phyloP scores from a whole-genome alignment of 2,113 vertebrate genomes.

The Corynorhinus townsendii region DNA sequence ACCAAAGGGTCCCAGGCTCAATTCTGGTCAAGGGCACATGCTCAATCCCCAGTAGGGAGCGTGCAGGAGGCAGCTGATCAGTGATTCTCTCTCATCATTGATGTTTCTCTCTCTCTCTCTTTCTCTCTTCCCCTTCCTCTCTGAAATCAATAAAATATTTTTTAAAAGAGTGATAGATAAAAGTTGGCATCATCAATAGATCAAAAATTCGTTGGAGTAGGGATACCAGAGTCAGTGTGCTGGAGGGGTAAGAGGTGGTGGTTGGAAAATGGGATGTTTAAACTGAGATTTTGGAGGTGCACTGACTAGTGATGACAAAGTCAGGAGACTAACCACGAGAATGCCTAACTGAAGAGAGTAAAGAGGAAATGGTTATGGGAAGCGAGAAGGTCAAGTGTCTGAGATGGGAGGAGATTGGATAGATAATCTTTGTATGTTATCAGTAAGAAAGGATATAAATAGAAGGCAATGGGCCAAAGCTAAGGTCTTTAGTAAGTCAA shows the following conservation, averaged over 20 bases:
- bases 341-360: not conserved
- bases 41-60: no score
- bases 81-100: no score
- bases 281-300: not conserved
- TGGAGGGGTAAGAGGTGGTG: not conserved
- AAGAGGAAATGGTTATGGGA: not conserved
- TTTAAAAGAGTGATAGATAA: not conserved
- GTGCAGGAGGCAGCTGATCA: no score
- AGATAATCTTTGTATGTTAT: not conserved
- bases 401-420: not conserved
- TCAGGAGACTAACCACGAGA: not conserved
- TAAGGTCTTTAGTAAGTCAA: not conserved
- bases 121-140: no score
- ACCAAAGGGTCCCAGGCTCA: no score
- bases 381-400: not conserved
- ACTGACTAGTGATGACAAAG: not conserved
- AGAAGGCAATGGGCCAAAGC: not conserved
- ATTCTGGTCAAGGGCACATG: no score
- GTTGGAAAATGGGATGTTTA: not conserved
- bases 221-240: not conserved
- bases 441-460: not conserved
- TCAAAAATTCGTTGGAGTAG: not conserved
- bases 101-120: no score
- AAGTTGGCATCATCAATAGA: not conserved
- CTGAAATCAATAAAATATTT: no score